phyloP scores from a whole-genome alignment of 2,113 vertebrate genomes.

The Lepisosteus oculatus region DNA sequence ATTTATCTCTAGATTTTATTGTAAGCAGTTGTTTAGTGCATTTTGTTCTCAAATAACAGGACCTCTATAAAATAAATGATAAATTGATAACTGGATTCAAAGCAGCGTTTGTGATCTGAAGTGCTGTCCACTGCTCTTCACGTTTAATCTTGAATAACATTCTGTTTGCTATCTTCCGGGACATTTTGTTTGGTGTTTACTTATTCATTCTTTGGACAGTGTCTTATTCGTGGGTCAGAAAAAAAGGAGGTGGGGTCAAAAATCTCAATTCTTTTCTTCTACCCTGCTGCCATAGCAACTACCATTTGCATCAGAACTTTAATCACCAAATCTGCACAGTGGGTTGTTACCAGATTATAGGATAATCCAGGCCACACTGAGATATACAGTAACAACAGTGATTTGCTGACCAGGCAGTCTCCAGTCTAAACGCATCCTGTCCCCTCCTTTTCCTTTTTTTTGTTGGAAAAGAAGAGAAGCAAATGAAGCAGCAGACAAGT shows the following conservation, averaged over 20 bases:
- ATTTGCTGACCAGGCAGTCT: background rate
- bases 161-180: constrained; percentile 2
- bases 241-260: background rate
- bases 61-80: background rate
- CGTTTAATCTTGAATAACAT: constrained; percentile 2
- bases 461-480: too few relatives aligned
- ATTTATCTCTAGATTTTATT: too few relatives aligned
- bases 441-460: too few relatives aligned
- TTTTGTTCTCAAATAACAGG: too few relatives aligned
- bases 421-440: background rate
- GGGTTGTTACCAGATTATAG: constrained; percentile 60
- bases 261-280: constrained; percentile 19
- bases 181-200: background rate
- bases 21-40: too few relatives aligned
- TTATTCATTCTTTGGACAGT: background rate
- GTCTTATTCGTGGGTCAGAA: background rate
- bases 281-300: constrained; percentile 54
- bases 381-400: constrained; percentile 43
- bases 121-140: constrained; percentile 1
- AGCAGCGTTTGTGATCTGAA: background rate
- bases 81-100: constrained; percentile 3
- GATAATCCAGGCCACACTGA: constrained; percentile 57
- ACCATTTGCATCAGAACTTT: constrained; percentile 52
- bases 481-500: too few relatives aligned
- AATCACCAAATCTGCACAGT: constrained; percentile 57